Evolutionary conservation across 2,113 vertebrate genomes (phyloP), one percentile per base, ranked within the genome.

Genomic region (Spilogale gracilis): DNA sequence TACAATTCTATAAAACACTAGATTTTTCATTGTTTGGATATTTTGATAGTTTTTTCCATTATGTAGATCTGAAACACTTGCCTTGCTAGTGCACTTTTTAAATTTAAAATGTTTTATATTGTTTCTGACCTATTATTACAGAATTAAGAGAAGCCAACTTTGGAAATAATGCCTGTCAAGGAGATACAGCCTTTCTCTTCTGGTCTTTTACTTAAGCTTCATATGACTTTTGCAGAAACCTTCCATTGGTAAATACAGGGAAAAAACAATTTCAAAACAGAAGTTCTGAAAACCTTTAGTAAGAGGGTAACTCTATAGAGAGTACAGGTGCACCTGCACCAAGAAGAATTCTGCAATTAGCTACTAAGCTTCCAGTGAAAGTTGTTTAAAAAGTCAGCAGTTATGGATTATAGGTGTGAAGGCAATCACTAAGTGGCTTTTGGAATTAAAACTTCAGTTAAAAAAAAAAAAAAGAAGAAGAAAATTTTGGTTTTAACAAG

Each of bases 11-110:
- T 14, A 60, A 61, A 87, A 67, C 32, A 92, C 11, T 80, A 5
- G 3, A 50, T 9, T 76, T 95, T 92, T 65, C n/a, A 88, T 17
- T 95, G 30, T 89, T 61, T 65, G 30, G 2, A 1, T 65, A 69
- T n/a, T 91, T 60, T 93, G 38, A 88, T 38, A 65, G 7, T 7
- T 48, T 93, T 96, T 92, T 80, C n/a, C 23, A 83, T 91, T 91
- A 93, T 21, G 67, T 83, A 63, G 74, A 5, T 76, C 27, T 95
- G 21, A 96, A 80, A 76, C 4, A 93, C 90, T 93, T 93, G 2
- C 6, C 10, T 91, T 56, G 2, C 8, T 52, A 89, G 52, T 81
- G 9, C 1, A 65, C 20, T 91, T 88, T 88, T 79, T 67, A 1
- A 54, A 78, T 61, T 27, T 82, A 18, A 71, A 93, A 65, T 65